Conservation (phyloP, 2,888 invertebrate species). For the Sesia apiformis region DNA sequence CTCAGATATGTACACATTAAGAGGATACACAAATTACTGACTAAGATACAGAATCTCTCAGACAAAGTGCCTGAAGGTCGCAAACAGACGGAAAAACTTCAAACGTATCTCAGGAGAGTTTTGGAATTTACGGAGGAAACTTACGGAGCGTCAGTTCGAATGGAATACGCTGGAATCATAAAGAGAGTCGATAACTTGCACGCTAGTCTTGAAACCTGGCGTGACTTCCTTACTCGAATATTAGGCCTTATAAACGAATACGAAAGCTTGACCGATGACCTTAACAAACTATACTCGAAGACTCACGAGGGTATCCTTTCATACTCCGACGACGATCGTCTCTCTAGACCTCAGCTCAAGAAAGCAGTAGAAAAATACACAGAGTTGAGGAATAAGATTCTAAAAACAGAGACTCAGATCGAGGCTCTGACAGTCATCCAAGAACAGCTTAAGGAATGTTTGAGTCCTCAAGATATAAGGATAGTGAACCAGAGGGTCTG, state of each 20-base stretch:
- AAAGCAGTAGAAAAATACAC: constrained; percentile 78
- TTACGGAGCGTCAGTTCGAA: constrained; percentile 83
- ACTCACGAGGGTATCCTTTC: constrained; percentile 76
- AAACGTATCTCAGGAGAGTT: constrained; percentile 78
- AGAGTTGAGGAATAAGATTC: constrained; percentile 74
- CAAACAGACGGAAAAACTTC: constrained; percentile 76
- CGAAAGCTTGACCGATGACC: constrained; percentile 74
- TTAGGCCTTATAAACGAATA: constrained; percentile 77
- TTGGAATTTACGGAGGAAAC: constrained; percentile 84
- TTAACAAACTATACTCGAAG: constrained; percentile 78
- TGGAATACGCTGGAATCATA: constrained; percentile 85
- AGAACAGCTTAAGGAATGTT: constrained; percentile 88
- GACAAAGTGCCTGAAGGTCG: constrained; percentile 81
- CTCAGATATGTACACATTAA: constrained; percentile 86
- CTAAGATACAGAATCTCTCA: constrained; percentile 79
- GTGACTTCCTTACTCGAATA: constrained; percentile 81
- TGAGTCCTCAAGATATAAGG: constrained; percentile 89
- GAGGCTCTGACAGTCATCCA: constrained; percentile 83
- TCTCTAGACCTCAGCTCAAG: constrained; percentile 77
- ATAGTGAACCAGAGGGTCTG: constrained; percentile 84
- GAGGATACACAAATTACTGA: constrained; percentile 80
- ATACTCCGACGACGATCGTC: constrained; percentile 70
- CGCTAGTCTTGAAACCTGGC: constrained; percentile 88
- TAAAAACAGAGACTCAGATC: constrained; percentile 75
- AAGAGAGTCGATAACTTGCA: constrained; percentile 86